Evolutionary conservation across 2,888 invertebrate species (phyloP).

Genomic region (Cylindroiulus punctatus): DNA sequence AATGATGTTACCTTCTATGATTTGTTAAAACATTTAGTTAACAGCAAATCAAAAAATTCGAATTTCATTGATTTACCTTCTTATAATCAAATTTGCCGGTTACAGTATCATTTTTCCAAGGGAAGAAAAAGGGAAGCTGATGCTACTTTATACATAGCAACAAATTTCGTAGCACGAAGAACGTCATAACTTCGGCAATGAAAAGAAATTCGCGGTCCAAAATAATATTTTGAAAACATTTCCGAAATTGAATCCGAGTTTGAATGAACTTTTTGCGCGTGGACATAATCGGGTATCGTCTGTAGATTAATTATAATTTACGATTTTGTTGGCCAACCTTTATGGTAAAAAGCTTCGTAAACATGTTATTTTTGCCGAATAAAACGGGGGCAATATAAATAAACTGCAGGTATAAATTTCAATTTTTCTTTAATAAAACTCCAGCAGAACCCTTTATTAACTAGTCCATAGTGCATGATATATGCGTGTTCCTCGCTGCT

Average conservation of each 20-base stretch:
- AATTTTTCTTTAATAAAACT: slow-evolving; percentile 43
- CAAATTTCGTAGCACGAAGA: neutral
- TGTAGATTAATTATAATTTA: slow-evolving; percentile 1
- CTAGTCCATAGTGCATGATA: neutral
- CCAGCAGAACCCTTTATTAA: neutral
- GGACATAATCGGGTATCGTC: neutral
- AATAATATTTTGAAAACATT: slow-evolving; percentile 13
- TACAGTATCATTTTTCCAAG: no score
- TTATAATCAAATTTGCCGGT: no score
- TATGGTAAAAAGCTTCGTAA: neutral
- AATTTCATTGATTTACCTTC: no score
- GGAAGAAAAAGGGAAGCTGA: no score
- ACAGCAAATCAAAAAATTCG: no score
- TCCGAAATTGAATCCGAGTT: no score
- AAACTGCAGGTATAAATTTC: slow-evolving; percentile 39
- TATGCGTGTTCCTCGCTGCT: neutral
- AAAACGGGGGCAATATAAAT: neutral
- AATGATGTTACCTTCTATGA: no score
- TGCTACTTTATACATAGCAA: no score
- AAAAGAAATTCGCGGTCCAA: neutral
- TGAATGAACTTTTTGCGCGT: neutral
- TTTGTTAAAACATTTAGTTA: no score
- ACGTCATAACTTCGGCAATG: neutral
- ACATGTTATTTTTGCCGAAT: neutral
- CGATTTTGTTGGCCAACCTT: neutral